A percentile compares a stretch with the other conserved stretches of the same genome.
These are phyloP conservation scores for Prolemur simus DNA, from an alignment of 2,113 vertebrate genomes.

Conservation along the genomic window DNA sequence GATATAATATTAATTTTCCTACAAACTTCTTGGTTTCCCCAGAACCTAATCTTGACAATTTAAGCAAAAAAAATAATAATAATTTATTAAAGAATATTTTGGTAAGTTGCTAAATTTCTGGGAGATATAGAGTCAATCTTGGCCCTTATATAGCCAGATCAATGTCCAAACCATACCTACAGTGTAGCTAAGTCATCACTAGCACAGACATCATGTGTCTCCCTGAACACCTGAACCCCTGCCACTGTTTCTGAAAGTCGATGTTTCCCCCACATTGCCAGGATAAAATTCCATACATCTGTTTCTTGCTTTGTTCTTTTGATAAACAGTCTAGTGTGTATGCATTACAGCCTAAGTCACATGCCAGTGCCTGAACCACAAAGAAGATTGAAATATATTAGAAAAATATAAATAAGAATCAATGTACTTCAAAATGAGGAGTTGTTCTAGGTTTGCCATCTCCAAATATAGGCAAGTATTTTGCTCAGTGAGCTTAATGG, in stretches of 20 bases:
- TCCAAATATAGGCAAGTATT: neutral
- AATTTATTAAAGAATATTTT: neutral
- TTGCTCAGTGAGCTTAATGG: neutral
- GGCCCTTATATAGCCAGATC: rapidly evolving
- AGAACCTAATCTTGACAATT: neutral
- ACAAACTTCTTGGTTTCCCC: neutral
- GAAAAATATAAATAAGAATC: neutral
- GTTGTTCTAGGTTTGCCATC: neutral
- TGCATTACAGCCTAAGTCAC: neutral
- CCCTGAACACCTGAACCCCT: rapidly evolving
- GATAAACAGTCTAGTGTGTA: neutral
- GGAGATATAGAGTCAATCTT: neutral
- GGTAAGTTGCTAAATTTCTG: neutral
- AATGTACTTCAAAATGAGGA: neutral
- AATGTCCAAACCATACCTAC: neutral
- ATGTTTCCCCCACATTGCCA: neutral
- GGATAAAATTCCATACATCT: neutral
- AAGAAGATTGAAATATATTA: neutral
- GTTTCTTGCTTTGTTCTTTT: neutral
- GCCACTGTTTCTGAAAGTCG: neutral
- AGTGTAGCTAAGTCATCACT: neutral
- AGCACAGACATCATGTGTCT: neutral
- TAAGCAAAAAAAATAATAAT: neutral
- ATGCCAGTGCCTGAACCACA: neutral
- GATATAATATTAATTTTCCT: neutral